Evolutionary conservation across 2,888 invertebrate species (phyloP), one percentile per base, ranked within the genome.

Genomic region (Cyclophora punctaria): DNA sequence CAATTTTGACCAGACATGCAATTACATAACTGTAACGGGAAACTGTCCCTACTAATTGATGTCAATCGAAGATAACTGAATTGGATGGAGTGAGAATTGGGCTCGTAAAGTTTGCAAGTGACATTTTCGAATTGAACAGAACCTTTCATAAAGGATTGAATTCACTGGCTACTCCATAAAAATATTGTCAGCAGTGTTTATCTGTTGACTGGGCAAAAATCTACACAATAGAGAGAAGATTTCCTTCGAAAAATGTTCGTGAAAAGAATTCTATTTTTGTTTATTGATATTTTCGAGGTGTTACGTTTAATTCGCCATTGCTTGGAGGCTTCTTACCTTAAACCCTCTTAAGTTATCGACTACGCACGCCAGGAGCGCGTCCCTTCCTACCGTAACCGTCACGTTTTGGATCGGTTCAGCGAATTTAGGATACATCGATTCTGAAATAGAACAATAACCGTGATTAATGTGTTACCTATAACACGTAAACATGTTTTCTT

Each of bases 381-480:
- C 96, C 58, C 95, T 89, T 42, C 96, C 96, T 46, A 95, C 92
- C 46, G 95, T 95, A 53, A 96, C 96, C 34, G 97, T 97, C 64
- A 96, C 95, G 83, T 97, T 97, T 44, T 94, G 94, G 74, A 97
- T 95, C 53, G 94, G 93, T 75, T 96, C 96, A 44, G 95, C 94
- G 76, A 97, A 96, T 75, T 93, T 91, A 59, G 97, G 97, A 76
- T 94, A 87, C 80, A 91, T 88, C 41, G 91, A 89, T 77, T 92
- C 93, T 92, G 91, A 57, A 89, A 89, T 58, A 62, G 74, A 69
- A 56, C 45, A 47, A 45, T 44, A 45, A 4, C 41, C 34, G 42
- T 46, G 7, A 41, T 47, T 47, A 47, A 41, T 48, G 58, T 46
- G 48, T 52, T 52, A 48, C 52, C 41, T 41, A 45, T 35, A 47